Evolutionary conservation across 2,797 vertebrate species (phyloP).

Genomic region (Fringilla coelebs): DNA sequence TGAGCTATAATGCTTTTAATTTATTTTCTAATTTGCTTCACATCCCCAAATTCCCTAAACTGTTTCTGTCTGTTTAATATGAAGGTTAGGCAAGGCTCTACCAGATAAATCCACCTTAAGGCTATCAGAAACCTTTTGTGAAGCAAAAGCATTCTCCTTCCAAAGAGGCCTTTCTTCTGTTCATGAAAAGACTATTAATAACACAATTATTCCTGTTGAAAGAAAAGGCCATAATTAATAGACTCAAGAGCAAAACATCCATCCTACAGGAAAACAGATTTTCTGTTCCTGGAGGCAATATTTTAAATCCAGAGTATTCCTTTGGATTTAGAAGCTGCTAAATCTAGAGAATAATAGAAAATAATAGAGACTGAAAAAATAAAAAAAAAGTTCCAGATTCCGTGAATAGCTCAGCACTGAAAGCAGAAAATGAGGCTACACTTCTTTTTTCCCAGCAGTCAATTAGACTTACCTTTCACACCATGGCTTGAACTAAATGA

Average conservation of each 20-base stretch:
- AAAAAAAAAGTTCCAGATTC: background rate
- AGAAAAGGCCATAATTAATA: conserved; percentile 70
- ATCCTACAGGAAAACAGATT: conserved; percentile 10
- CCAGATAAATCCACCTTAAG: conserved; percentile 72
- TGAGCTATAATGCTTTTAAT: conserved; percentile 71
- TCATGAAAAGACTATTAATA: conserved; percentile 73
- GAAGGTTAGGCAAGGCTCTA: conserved; percentile 65
- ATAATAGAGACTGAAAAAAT: background rate
- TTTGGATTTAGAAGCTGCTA: conserved; percentile 36
- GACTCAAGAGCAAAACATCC: conserved; percentile 44
- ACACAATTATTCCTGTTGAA: conserved; percentile 69
- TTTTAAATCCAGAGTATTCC: conserved; percentile 53
- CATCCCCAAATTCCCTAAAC: conserved; percentile 69
- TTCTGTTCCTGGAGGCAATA: conserved; percentile 16
- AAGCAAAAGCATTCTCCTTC: conserved; percentile 59
- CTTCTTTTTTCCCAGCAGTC: conserved; percentile 19
- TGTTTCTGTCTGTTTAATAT: conserved; percentile 61
- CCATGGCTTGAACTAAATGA: conserved; percentile 6
- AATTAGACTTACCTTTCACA: conserved; percentile 38
- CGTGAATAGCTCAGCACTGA: conserved; percentile 23
- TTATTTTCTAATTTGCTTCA: conserved; percentile 71
- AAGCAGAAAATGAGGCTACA: conserved; percentile 26
- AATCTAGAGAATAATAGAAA: conserved; percentile 37
- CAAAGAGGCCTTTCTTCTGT: conserved; percentile 67
- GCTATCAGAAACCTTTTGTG: conserved; percentile 71